Evolutionary conservation across 64 coral and sea anemone genomes (phyloP), one percentile per base, ranked within the genome.

Genomic region (Actinia equina): DNA sequence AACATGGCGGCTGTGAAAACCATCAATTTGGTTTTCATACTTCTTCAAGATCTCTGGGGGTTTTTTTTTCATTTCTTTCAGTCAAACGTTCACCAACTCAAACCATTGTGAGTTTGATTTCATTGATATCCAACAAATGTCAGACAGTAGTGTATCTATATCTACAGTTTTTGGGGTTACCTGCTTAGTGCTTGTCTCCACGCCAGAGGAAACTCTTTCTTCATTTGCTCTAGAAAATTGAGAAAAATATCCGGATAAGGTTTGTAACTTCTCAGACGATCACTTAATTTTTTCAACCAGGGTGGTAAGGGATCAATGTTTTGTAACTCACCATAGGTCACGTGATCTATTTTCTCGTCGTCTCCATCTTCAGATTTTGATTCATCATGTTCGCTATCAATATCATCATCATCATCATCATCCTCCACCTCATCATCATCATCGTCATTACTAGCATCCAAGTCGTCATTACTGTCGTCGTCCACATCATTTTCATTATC

Each of bases 151-250:
- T n/a, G 67, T 20, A 74, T 41, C 22, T 41, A n/a, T n/a, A 26
- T 20, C 6, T 26, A 20, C 2, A 25, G 13, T 11, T 8, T n/a
- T 74, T 71, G 5, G 3, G n/a, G 7, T 4, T 86, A 92, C 90
- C 90, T 87, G 71, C 37, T 71, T 11, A 92, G 61, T 83, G 90
- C 87, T 30, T 17, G 62, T 19, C 90, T 92, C 90, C 90, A 92
- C 26, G 82, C 59, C 53, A 82, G 11, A 18, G 90, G 85, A 86
- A 86, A 92, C 51, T 92, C 81, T 49, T 49, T 49, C 16, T 59
- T 87, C 77, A 92, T 80, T 74, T 82, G 53, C 0, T 92, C 90
- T 92, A 69, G 19, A 89, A 82, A 89, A 87, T 7, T 87, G 3
- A 76, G 10, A 51, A 17, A 46, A 8, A 49, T 49, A 22, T 22